A percentile compares a stretch with the other conserved stretches of the same genome.
These are phyloP conservation scores for Hydractinia echinata DNA, from an alignment of 30 jellyfish, hydroid and myxozoan species.

Conservation along the genomic window DNA sequence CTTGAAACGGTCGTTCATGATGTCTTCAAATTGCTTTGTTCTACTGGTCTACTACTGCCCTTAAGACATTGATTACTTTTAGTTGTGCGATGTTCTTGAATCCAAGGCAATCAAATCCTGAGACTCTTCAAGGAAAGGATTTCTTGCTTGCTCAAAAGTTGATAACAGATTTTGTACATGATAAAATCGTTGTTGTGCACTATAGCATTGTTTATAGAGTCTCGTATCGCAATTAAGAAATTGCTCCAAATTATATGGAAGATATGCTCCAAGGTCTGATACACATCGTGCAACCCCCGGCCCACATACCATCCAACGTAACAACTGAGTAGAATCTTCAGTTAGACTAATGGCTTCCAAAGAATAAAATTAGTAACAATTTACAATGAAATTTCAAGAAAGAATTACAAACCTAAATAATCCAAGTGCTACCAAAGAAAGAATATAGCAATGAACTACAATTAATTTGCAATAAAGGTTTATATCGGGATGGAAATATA, in stretches of 20 bases:
- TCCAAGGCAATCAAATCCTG: constrained; percentile 11
- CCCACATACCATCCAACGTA: background rate
- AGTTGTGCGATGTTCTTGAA: background rate
- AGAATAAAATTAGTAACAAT: background rate
- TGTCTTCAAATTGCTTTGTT: constrained; percentile 2
- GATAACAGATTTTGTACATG: constrained; percentile 5
- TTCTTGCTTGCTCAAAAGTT: background rate
- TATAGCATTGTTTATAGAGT: constrained; percentile 12
- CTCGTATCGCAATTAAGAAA: background rate
- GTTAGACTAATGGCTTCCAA: constrained; percentile 9
- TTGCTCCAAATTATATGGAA: background rate
- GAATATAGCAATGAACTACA: too few species aligned
- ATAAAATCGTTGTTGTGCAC: background rate
- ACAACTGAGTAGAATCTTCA: constrained; percentile 3
- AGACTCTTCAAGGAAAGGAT: constrained; percentile 12
- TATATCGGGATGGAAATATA: too few species aligned
- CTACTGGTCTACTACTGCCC: background rate
- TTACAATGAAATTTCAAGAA: background rate
- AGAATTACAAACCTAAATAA: too few species aligned
- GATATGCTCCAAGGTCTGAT: background rate
- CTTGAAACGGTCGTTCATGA: background rate
- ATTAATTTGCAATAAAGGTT: too few species aligned
- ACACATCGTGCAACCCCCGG: too few species aligned
- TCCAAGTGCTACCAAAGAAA: too few species aligned
- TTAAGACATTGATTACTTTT: background rate